Evolutionary conservation across 1,140 invertebrate genomes (phyloP).

Genomic region (Daktulosphaira vitifoliae): DNA sequence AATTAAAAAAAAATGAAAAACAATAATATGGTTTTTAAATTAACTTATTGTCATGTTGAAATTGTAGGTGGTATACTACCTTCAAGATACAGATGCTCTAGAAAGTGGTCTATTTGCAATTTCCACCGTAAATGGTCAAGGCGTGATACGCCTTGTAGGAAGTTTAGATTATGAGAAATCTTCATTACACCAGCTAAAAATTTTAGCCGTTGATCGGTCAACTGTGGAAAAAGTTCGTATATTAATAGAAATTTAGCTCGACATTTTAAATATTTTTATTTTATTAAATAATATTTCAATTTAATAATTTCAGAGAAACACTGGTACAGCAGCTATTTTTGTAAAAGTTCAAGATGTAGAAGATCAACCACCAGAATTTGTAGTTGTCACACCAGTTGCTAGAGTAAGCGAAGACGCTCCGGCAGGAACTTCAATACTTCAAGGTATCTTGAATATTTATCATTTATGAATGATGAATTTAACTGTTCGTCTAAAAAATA

Average conservation of each 20-base stretch:
- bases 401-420: constrained; percentile 76
- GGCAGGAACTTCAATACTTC: constrained; percentile 67
- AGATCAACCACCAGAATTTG: constrained; percentile 84
- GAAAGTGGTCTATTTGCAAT: constrained; percentile 61
- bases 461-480: too few species aligned
- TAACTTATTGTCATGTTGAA: too few species aligned
- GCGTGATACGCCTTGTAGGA: constrained; percentile 67
- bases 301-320: constrained; percentile 52
- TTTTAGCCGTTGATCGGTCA: constrained; percentile 75
- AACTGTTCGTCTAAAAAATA: too few species aligned
- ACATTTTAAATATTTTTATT: too few species aligned
- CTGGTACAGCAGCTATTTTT: constrained; percentile 77
- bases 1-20: too few species aligned
- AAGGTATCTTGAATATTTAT: constrained; percentile 50
- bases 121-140: constrained; percentile 75
- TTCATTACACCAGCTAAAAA: constrained; percentile 74
- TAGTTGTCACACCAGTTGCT: constrained; percentile 74
- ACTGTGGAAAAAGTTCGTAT: constrained; percentile 59
- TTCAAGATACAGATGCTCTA: constrained; percentile 71
- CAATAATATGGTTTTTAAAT: too few species aligned
- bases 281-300: background rate
- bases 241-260: too few species aligned
- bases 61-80: constrained; percentile 46
- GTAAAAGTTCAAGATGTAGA: constrained; percentile 81
- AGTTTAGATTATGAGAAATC: constrained; percentile 79